These are phyloP conservation scores for Elmis aenea DNA, from an alignment of 2,888 invertebrate species.

Conservation along the genomic window DNA sequence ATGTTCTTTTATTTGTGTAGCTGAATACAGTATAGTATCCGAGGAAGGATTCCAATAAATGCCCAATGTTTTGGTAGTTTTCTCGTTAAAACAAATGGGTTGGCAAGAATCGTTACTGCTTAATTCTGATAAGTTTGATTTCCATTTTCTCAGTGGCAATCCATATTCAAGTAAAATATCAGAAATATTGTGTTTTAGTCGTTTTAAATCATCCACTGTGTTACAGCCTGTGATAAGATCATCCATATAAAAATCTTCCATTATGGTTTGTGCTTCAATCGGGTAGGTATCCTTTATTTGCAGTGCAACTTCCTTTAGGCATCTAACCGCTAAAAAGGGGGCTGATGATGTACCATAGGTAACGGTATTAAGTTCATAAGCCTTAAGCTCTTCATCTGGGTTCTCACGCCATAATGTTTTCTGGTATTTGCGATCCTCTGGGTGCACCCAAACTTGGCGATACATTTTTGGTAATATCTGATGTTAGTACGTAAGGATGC, in stretches of 20 bases:
- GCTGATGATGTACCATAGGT: too few species aligned
- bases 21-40: neutral
- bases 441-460: conserved; percentile 8
- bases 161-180: conserved; percentile 14
- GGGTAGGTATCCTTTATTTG: conserved; percentile 11
- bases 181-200: conserved; percentile 16
- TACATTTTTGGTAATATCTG: conserved; percentile 13
- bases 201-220: conserved; percentile 10
- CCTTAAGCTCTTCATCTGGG: too few species aligned
- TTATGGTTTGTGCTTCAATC: conserved; percentile 11
- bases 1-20: neutral
- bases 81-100: conserved; percentile 12
- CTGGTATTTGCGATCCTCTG: conserved; percentile 6
- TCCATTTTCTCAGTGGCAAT: conserved; percentile 19
- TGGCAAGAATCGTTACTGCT: conserved; percentile 8
- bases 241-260: conserved; percentile 23
- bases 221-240: conserved; percentile 18
- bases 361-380: too few species aligned
- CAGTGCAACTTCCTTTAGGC: conserved; percentile 13
- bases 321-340: conserved; percentile 18
- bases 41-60: conserved; percentile 3
- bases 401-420: conserved; percentile 9
- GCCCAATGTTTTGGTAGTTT: conserved; percentile 14
- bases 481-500: conserved; percentile 3
- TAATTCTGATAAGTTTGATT: conserved; percentile 10